Evolutionary conservation across 2,797 vertebrate species (phyloP).

Genomic region (Phaenicophaeus curvirostris): DNA sequence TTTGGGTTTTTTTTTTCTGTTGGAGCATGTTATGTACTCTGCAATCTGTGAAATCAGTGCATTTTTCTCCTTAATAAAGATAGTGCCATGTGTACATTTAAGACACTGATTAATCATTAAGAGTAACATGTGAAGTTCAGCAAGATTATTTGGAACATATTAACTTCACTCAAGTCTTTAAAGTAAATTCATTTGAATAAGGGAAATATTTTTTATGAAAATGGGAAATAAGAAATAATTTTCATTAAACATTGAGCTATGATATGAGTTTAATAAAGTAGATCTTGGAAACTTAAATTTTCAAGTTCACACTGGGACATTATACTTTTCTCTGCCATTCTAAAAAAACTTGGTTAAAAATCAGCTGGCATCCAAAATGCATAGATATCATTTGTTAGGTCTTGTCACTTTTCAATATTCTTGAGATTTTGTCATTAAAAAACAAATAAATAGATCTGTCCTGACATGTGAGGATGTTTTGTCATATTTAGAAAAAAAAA

Average conservation of each 20-base stretch:
- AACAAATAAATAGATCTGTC: not conserved
- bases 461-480: not conserved
- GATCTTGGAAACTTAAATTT: not conserved
- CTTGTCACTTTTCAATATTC: not conserved
- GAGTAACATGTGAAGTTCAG: not conserved
- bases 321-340: not conserved
- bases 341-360: not conserved
- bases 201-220: not conserved
- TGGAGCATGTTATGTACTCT: not conserved
- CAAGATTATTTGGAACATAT: not conserved
- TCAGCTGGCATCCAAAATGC: not conserved
- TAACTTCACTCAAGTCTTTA: not conserved
- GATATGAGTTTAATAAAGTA: not conserved
- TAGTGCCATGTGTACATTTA: not conserved
- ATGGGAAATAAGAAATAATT: not conserved
- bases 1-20: not conserved
- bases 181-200: not conserved
- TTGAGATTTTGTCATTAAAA: not conserved
- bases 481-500: not conserved
- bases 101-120: not conserved
- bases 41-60: not conserved
- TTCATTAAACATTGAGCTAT: not conserved
- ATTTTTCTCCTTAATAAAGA: not conserved
- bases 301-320: not conserved
- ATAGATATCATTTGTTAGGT: not conserved